A percentile compares a stretch with the other conserved stretches of the same genome.
These are phyloP conservation scores for Leptodactylus fuscus DNA, from an alignment of 2,113 vertebrate genomes.

Conservation along the genomic window DNA sequence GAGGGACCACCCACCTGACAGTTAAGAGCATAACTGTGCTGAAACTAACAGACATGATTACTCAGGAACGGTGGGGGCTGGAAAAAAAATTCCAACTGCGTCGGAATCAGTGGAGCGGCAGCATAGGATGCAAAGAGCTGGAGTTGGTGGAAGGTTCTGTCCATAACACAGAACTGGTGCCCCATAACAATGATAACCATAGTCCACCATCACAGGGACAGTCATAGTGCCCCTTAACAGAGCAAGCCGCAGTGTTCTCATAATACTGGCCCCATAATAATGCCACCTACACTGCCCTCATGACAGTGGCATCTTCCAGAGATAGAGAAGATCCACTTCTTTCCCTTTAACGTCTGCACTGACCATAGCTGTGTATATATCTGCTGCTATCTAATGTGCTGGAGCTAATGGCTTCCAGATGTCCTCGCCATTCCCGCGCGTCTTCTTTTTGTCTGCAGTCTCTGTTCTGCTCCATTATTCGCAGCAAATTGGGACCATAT, in stretches of 20 bases:
- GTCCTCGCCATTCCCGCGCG: neutral
- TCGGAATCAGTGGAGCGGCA: too few species aligned
- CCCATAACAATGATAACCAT: neutral
- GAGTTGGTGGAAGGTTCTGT: too few species aligned
- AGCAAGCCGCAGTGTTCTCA: neutral
- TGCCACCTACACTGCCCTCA: neutral
- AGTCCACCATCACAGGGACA: neutral
- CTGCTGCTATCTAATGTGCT: conserved; percentile 10
- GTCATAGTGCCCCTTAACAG: neutral
- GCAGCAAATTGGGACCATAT: conserved; percentile 3
- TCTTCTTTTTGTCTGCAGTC: neutral
- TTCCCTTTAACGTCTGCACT: too few species aligned
- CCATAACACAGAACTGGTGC: too few species aligned
- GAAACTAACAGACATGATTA: too few species aligned
- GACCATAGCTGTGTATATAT: too few species aligned
- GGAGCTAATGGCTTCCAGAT: conserved; percentile 3
- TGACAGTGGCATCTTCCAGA: neutral
- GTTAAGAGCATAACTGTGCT: too few species aligned
- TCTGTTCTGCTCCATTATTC: neutral
- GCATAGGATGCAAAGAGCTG: too few species aligned
- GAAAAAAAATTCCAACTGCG: too few species aligned
- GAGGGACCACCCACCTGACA: too few species aligned
- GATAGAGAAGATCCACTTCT: too few species aligned
- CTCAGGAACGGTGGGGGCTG: too few species aligned
- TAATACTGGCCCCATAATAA: neutral